phyloP scores from a whole-genome alignment of 1,140 invertebrate genomes.

The Lamellibrachia luymesi region DNA sequence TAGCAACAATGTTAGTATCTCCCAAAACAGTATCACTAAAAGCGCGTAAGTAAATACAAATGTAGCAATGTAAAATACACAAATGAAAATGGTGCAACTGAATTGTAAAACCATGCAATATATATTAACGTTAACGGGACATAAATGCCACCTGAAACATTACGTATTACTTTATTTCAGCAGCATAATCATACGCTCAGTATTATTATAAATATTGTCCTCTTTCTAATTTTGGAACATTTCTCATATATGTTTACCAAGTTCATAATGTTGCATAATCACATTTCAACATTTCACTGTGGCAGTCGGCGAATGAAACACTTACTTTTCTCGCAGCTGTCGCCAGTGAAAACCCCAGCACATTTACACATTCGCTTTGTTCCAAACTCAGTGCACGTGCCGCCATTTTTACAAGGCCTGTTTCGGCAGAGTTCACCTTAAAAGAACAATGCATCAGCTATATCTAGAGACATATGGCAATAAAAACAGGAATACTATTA shows the following conservation, averaged over 20 bases:
- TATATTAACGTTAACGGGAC: too few relatives aligned
- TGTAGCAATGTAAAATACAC: not conserved
- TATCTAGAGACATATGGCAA: too few relatives aligned
- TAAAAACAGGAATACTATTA: too few relatives aligned
- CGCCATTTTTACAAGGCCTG: not conserved
- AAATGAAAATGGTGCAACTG: too few relatives aligned
- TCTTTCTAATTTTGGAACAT: not conserved
- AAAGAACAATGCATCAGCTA: not conserved
- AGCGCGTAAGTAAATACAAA: not conserved
- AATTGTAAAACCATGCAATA: too few relatives aligned
- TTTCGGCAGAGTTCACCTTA: not conserved
- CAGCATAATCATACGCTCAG: not conserved
- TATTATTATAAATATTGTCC: not conserved
- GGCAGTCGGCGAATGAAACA: not conserved
- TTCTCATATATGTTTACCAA: not conserved
- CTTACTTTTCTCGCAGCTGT: not conserved
- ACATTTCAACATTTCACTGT: not conserved
- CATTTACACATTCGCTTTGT: not conserved
- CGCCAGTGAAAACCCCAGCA: not conserved
- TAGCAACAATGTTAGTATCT: not conserved
- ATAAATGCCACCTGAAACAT: too few relatives aligned
- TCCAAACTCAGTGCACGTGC: not conserved
- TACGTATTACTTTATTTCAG: too few relatives aligned
- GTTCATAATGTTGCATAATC: not conserved
- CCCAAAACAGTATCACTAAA: too few relatives aligned